Evolutionary conservation across 2,113 vertebrate genomes (phyloP).

Genomic region (Rhynchomys soricoides): DNA sequence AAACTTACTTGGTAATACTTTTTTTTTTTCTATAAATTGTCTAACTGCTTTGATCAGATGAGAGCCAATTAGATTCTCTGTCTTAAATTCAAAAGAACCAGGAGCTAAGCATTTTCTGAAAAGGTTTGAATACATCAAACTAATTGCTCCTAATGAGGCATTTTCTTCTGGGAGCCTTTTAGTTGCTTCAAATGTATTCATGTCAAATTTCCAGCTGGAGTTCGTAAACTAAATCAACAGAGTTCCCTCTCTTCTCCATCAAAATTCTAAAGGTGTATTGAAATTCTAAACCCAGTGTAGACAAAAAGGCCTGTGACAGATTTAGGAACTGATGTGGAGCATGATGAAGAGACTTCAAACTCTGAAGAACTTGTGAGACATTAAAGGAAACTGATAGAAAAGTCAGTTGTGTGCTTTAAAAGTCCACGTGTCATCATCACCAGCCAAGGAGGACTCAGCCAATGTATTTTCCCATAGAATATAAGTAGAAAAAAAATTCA

Average conservation of each 20-base stretch:
- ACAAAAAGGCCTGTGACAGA: not conserved
- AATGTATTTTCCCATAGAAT: not conserved
- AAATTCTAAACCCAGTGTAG: not conserved
- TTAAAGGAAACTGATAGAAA: slow-evolving; percentile 16
- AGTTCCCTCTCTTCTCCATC: not conserved
- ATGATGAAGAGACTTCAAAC: not conserved
- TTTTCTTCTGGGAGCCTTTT: slow-evolving; percentile 6
- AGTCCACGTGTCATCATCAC: not conserved
- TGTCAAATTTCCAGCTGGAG: slow-evolving; percentile 30
- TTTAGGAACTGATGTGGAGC: not conserved
- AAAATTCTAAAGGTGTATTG: slow-evolving; percentile 26
- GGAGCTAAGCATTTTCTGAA: slow-evolving; percentile 47
- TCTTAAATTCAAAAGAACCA: slow-evolving; percentile 61
- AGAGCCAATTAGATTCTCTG: slow-evolving; percentile 43
- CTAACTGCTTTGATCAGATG: slow-evolving; percentile 63
- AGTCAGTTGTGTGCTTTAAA: not conserved
- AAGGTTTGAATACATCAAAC: slow-evolving; percentile 48
- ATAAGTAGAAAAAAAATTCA: slow-evolving; percentile 1
- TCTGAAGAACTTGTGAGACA: slow-evolving; percentile 28
- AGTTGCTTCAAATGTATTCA: slow-evolving; percentile 51
- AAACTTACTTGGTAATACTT: slow-evolving; percentile 3
- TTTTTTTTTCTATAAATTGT: slow-evolving; percentile 26
- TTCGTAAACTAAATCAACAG: slow-evolving; percentile 21
- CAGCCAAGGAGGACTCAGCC: not conserved
- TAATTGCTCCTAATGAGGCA: slow-evolving; percentile 60